Evolutionary conservation across 2,888 invertebrate genomes (phyloP), one percentile per base, ranked within the genome.

Genomic region (Trissolcus japonicus): DNA sequence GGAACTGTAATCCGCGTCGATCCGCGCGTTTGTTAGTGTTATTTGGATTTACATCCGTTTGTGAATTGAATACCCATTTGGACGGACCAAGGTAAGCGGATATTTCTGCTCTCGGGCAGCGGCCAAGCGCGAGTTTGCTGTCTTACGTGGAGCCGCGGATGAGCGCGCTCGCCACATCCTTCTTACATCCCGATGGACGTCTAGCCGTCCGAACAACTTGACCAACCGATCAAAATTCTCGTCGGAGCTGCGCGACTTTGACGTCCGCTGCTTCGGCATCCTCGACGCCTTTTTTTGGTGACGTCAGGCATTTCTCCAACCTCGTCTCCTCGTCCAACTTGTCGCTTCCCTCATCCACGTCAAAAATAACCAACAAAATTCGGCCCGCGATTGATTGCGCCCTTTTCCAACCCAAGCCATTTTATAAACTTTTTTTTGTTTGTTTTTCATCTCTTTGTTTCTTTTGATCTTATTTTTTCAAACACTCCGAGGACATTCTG

Each of bases 81-180:
- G 92, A 94, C 94, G 94, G 93, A 94, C 94, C 94, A 93, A 94
- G 93, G 94, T 94, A 92, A 89, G 91, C 85, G 82, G 84, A 87
- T 78, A 80, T 78, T 78, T 76, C 59, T 43, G 61, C 1, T 17
- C 48, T 14, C 50, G 40, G n/a, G 25, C 51, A 51, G 61, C 66
- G 71, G 25, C 56, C 50, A 62, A 67, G 60, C 57, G 46, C 48
- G 14, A 25, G 21, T 54, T 48, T 43, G 90, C 90, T 91, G 90
- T 80, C 79, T 78, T 83, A 81, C 79, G 80, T 81, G 82, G 81
- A 81, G 73, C 72, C 54, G 57, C 43, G 14, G 16, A 16, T 16
- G 9, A 14, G 16, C 6, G 46, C 46, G 25, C 17, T 11, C 25
- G 21, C 6, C 25, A 19, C 17, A 11, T 19, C 51, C 51, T 14